Conservation (phyloP, 1,140 invertebrate genomes). For the Archegozetes longisetosus region DNA sequence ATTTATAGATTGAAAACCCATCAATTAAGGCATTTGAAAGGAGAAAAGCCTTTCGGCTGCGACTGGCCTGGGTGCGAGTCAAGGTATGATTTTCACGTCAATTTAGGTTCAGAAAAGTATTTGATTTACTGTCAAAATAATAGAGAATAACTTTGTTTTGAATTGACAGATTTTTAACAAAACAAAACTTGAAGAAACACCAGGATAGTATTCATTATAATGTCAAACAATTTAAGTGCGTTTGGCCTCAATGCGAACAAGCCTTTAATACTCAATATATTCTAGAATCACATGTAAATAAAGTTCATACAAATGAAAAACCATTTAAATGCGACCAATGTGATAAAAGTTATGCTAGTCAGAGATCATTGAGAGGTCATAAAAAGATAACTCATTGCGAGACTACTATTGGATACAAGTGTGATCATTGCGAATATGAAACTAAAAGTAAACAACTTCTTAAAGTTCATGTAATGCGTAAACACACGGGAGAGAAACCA, state of each 20-base stretch:
- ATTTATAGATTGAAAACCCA: too few relatives aligned
- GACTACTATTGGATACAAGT: not conserved
- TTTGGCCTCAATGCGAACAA: not conserved
- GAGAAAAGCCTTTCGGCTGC: too few relatives aligned
- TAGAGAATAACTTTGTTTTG: too few relatives aligned
- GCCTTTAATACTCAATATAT: not conserved
- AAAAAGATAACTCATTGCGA: not conserved
- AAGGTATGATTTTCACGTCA: too few relatives aligned
- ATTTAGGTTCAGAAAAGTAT: too few relatives aligned
- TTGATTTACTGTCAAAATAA: too few relatives aligned
- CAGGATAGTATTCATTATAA: not conserved
- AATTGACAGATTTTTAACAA: not conserved
- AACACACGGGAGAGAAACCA: not conserved
- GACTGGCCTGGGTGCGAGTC: too few relatives aligned
- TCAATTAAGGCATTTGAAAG: too few relatives aligned
- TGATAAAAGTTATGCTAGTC: not conserved
- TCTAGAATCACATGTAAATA: not conserved
- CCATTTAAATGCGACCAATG: not conserved
- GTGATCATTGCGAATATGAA: not conserved
- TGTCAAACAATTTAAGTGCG: not conserved
- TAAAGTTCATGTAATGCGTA: not conserved
- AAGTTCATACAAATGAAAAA: not conserved
- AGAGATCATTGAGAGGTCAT: not conserved
- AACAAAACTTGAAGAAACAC: not conserved
- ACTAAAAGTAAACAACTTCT: not conserved